These are phyloP conservation scores for Zeugodacus cucurbitae DNA, from an alignment of 1,140 invertebrate species.

Conservation along the genomic window DNA sequence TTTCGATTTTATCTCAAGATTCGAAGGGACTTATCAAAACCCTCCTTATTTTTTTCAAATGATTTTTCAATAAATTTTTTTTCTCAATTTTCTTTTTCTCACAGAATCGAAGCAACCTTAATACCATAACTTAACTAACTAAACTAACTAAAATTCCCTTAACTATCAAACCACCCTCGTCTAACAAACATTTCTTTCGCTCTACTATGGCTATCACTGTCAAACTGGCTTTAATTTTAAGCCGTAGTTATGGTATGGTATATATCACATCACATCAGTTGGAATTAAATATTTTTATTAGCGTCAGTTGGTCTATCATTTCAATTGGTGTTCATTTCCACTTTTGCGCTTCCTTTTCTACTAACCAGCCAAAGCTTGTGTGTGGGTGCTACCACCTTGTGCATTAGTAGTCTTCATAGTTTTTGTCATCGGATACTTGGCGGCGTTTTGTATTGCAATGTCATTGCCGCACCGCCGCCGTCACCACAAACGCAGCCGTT, in stretches of 20 bases:
- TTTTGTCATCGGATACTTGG: background rate
- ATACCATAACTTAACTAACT: no score
- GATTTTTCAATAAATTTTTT: background rate
- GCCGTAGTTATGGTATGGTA: slow-evolving; percentile 12
- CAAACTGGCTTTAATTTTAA: slow-evolving; percentile 31
- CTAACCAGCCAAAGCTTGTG: background rate
- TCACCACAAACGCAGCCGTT: no score
- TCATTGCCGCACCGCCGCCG: background rate
- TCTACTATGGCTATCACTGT: background rate
- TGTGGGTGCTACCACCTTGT: background rate
- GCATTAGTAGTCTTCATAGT: background rate
- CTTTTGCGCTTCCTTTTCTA: background rate
- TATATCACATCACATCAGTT: slow-evolving; percentile 33
- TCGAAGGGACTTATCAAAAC: no score
- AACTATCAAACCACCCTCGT: no score
- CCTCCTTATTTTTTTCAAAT: no score
- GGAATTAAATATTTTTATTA: slow-evolving; percentile 35
- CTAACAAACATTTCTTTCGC: background rate
- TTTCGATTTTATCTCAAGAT: no score
- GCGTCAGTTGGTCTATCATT: slow-evolving; percentile 15
- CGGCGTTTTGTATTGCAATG: background rate
- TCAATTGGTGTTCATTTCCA: background rate
- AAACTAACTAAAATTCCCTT: no score
- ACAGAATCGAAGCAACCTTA: no score
- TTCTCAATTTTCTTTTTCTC: background rate